Percentiles rank a stretch among this genome's conserved stretches.
Evolutionary conservation across 2,797 vertebrate genomes (phyloP).

Genomic region (Hypotaenidia okinawae): DNA sequence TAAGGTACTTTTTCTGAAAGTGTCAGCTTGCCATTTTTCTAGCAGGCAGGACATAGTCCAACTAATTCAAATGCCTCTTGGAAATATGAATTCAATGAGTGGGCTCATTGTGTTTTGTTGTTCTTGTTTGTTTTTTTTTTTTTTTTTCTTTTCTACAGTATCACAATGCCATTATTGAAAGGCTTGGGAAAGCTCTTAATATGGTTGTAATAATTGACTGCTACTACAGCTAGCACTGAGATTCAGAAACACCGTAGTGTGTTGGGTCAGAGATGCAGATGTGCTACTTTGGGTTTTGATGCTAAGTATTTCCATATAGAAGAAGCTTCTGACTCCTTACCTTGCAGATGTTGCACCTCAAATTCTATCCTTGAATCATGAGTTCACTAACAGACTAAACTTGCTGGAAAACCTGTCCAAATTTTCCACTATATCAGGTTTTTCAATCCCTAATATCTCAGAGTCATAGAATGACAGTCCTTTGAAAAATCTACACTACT

Average conservation of each 20-base stretch:
- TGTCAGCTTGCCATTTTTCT: background rate
- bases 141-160: background rate
- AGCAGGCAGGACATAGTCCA: background rate
- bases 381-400: background rate
- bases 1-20: background rate
- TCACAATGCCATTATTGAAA: slow-evolving; percentile 28
- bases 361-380: background rate
- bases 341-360: slow-evolving; percentile 42
- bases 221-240: background rate
- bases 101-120: background rate
- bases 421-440: background rate
- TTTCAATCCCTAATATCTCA: background rate
- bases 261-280: background rate
- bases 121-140: background rate
- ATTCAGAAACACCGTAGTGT: background rate
- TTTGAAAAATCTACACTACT: background rate
- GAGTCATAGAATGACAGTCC: background rate
- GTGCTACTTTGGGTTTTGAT: background rate
- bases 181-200: background rate
- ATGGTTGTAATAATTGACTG: background rate
- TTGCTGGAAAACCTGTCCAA: background rate
- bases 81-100: slow-evolving; percentile 13
- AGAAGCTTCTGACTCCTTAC: slow-evolving; percentile 20
- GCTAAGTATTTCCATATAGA: slow-evolving; percentile 17
- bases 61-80: background rate